Base-by-base conservation (phyloP, 35 echinoderm and acorn worm genomes). In the Apostichopus californicus region DNA sequence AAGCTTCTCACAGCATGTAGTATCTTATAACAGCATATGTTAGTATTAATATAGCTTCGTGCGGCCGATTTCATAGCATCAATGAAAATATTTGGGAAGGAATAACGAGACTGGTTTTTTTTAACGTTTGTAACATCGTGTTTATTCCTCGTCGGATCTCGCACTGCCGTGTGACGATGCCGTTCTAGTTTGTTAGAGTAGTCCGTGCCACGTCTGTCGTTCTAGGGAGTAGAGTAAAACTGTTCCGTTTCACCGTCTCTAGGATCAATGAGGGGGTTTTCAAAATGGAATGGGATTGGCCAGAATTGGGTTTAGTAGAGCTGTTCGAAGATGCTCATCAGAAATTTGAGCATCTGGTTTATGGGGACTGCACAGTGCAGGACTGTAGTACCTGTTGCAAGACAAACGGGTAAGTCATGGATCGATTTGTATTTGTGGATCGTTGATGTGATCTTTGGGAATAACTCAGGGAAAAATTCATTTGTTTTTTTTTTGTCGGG, bases 251-350 rank as follows among this genome's bases (percentile, higher is more conserved):
- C 60, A 13, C 58, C 17, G 57, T 58, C 20, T 58, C 17, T 58
- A 58, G 81, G n/a, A 55, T 85, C 81, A 26, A 15, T 89, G 57
- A 89, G 80, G 80, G 55, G 71, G 71, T 75, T 75, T 60, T 85
- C 20, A 85, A 89, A 21, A 89, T 89, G 86, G 86, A 89, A 60
- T 89, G 86, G 86, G 86, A 89, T 72, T 89, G 86, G 86, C 86
- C 86, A 73, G 86, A 89, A 18, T 17, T 89, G 46, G 86, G 86
- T 58, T 85, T 85, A 85, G 81, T 85, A 12, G 57, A 73, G 60
- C 64, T 89, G 57, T 68, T 89, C 7, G 86, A 54, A 25, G 86
- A 72, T 9, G 86, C 86, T 34, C 86, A 89, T 17, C 86, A 89
- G 61, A 89, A 89, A 66, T 89, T 89, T 89, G 86, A 89, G 61